These are phyloP conservation scores for Poecilia gillii DNA, from an alignment of 2,797 vertebrate genomes.

Conservation along the genomic window DNA sequence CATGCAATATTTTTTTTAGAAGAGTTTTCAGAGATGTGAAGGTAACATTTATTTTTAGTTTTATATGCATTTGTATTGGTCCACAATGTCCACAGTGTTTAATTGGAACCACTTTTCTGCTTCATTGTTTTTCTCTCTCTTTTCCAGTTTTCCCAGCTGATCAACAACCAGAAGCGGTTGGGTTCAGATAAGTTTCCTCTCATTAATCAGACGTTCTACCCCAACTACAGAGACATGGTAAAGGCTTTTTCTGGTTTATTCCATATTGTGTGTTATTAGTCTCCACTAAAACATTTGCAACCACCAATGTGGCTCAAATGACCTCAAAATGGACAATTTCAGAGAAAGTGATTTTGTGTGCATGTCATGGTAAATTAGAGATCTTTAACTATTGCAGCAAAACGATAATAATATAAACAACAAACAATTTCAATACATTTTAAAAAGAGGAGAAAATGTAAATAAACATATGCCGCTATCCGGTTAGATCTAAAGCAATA, in stretches of 20 bases:
- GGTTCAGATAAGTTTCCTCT: conserved; percentile 95
- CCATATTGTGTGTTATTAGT: background rate
- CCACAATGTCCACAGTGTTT: background rate
- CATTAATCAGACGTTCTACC: conserved; percentile 96
- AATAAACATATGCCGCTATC: background rate
- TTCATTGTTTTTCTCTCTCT: conserved; percentile 9
- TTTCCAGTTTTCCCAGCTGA: conserved; percentile 94
- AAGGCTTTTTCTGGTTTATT: conserved; percentile 27
- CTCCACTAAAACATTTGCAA: background rate
- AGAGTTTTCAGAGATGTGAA: background rate
- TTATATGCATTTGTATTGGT: background rate
- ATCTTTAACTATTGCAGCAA: background rate
- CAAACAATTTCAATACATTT: background rate
- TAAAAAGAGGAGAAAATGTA: background rate
- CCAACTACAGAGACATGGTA: conserved; percentile 99
- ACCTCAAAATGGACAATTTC: background rate
- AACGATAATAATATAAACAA: background rate
- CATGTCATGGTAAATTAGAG: background rate
- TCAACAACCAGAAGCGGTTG: conserved; percentile 89
- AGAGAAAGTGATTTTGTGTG: background rate
- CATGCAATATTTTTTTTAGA: conserved; percentile 5
- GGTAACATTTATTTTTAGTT: background rate
- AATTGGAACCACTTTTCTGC: background rate
- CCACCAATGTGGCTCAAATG: background rate
- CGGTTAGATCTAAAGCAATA: background rate